These are phyloP conservation scores for Eumaeus atala DNA, from an alignment of 1,140 invertebrate genomes.

Conservation along the genomic window DNA sequence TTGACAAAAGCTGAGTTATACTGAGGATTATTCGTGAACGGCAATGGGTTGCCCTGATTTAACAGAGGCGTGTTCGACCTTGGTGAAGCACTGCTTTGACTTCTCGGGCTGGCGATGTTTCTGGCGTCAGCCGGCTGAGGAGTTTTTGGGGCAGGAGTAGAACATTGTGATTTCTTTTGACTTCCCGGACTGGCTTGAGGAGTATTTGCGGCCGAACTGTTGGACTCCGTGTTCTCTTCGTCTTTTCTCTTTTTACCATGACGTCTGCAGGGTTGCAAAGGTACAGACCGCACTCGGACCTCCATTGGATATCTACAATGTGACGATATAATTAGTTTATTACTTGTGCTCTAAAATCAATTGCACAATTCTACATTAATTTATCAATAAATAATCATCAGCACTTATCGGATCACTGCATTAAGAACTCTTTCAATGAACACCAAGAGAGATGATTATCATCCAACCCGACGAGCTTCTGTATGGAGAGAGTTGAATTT, in stretches of 20 bases:
- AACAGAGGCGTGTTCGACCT: slow-evolving; percentile 55
- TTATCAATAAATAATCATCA: too few species aligned
- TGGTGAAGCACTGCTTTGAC: slow-evolving; percentile 62
- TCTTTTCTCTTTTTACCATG: slow-evolving; percentile 87
- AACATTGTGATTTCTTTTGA: slow-evolving; percentile 47
- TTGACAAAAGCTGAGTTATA: slow-evolving; percentile 71
- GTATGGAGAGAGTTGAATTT: neutral
- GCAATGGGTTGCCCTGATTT: slow-evolving; percentile 50
- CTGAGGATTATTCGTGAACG: slow-evolving; percentile 58
- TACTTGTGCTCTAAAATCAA: neutral
- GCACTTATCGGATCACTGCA: too few species aligned
- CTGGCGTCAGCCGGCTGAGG: slow-evolving; percentile 67
- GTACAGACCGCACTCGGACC: slow-evolving; percentile 88
- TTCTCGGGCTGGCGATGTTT: slow-evolving; percentile 67
- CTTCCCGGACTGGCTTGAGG: slow-evolving; percentile 48
- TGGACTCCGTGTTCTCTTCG: slow-evolving; percentile 75
- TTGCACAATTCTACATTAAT: too few species aligned
- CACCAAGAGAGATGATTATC: too few species aligned
- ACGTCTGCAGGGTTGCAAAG: slow-evolving; percentile 86
- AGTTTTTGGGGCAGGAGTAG: slow-evolving; percentile 51
- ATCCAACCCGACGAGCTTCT: too few species aligned
- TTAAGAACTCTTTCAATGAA: too few species aligned
- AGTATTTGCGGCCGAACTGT: slow-evolving; percentile 46
- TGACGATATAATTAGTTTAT: slow-evolving; percentile 12
- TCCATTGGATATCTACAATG: slow-evolving; percentile 84